Evolutionary conservation across 1,140 invertebrate species (phyloP).

Genomic region (Conus betulinus): DNA sequence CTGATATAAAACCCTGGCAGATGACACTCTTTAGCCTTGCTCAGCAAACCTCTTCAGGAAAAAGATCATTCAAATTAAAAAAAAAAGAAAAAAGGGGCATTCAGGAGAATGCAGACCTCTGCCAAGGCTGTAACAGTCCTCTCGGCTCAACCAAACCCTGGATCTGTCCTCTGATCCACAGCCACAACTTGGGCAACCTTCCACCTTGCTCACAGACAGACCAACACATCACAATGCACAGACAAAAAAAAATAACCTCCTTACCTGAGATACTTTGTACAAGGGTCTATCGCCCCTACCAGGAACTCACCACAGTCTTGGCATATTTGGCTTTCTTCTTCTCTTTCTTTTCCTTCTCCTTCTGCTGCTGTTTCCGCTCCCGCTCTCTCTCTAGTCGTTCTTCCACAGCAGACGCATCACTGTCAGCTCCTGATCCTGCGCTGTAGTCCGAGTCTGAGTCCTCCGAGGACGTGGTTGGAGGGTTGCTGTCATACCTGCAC

Average conservation of each 20-base stretch:
- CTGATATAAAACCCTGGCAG: too few species aligned
- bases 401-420: constrained; percentile 69
- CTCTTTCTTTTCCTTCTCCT: constrained; percentile 75
- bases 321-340: constrained; percentile 79
- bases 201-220: background rate
- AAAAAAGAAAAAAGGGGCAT: too few species aligned
- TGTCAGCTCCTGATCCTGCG: constrained; percentile 41
- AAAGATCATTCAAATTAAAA: too few species aligned
- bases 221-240: background rate
- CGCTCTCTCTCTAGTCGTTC: constrained; percentile 73
- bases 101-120: too few species aligned
- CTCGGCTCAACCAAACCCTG: too few species aligned
- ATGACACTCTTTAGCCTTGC: too few species aligned
- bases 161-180: too few species aligned
- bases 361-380: constrained; percentile 76
- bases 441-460: constrained; percentile 47
- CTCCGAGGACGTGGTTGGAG: constrained; percentile 56
- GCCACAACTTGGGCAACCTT: too few species aligned
- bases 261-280: background rate
- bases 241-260: background rate
- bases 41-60: too few species aligned
- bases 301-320: constrained; percentile 80
- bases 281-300: too few species aligned
- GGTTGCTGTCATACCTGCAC: constrained; percentile 71
- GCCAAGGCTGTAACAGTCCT: too few species aligned